These are phyloP conservation scores for Diachasmimorpha longicaudata DNA, from an alignment of 1,140 invertebrate species.

Conservation along the genomic window DNA sequence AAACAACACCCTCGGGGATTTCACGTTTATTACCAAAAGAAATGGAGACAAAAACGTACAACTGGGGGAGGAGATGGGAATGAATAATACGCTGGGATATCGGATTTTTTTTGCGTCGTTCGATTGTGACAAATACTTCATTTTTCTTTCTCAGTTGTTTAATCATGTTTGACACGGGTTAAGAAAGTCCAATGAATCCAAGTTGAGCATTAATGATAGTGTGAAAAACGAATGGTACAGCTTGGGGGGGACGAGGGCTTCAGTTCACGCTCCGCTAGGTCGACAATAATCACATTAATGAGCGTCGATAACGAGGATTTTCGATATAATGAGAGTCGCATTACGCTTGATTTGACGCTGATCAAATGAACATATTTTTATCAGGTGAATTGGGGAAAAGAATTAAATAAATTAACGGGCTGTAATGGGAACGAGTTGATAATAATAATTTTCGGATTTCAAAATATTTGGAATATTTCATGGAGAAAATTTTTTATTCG, in stretches of 20 bases:
- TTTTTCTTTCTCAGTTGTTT: neutral
- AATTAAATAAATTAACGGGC: neutral
- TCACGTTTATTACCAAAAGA: neutral
- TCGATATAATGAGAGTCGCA: neutral
- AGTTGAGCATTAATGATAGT: neutral
- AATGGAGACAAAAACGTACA: neutral
- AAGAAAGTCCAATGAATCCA: neutral
- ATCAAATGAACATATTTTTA: constrained; percentile 1
- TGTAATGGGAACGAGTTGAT: neutral
- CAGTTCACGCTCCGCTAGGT: neutral
- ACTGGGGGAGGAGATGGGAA: neutral
- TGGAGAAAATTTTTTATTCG: too few relatives aligned
- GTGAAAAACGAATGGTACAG: neutral
- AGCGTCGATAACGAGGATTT: neutral
- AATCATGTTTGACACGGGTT: neutral
- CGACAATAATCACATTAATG: neutral
- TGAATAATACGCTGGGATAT: neutral
- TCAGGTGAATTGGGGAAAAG: neutral
- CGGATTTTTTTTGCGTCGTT: neutral
- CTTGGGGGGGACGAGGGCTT: neutral
- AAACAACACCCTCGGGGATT: constrained; percentile 1
- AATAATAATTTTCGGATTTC: neutral
- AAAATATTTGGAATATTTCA: too few relatives aligned
- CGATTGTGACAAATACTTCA: neutral
- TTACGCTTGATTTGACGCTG: neutral